phyloP scores from a whole-genome alignment of 1,140 invertebrate species.

The Platyscapa corneri region DNA sequence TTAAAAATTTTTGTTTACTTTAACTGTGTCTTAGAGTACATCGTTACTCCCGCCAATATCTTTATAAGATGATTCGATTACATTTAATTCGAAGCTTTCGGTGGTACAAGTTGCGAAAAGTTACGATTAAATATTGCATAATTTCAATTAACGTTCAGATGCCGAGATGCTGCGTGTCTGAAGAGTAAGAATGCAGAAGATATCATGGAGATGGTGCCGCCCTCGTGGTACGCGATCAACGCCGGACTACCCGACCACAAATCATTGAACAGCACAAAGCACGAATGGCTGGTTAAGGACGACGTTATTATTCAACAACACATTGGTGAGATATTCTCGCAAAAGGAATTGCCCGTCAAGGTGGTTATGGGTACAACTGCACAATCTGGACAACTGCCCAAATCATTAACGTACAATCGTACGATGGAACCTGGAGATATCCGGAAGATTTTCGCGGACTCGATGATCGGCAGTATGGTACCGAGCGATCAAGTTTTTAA shows the following conservation, averaged over 20 bases:
- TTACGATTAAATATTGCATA: no score
- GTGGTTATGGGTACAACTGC: slow-evolving; percentile 84
- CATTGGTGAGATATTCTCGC: slow-evolving; percentile 77
- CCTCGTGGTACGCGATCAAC: slow-evolving; percentile 79
- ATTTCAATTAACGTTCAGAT: slow-evolving; percentile 62
- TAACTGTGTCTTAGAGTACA: no score
- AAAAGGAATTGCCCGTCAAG: slow-evolving; percentile 71
- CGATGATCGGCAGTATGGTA: slow-evolving; percentile 74
- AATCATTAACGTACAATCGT: slow-evolving; percentile 75
- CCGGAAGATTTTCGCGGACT: slow-evolving; percentile 78
- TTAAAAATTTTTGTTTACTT: no score
- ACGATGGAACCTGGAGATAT: slow-evolving; percentile 80
- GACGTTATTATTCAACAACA: slow-evolving; percentile 80
- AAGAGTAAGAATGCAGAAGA: slow-evolving; percentile 77
- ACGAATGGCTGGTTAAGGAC: slow-evolving; percentile 85
- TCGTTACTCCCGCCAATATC: no score
- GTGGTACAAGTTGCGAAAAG: no score
- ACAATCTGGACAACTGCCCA: slow-evolving; percentile 79
- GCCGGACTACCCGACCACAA: slow-evolving; percentile 77
- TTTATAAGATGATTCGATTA: no score
- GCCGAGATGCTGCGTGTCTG: slow-evolving; percentile 77
- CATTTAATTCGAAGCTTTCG: no score
- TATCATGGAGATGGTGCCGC: slow-evolving; percentile 80
- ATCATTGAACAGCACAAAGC: slow-evolving; percentile 75
- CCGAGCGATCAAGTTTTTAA: slow-evolving; percentile 3